Percentiles rank a stretch among this genome's conserved stretches.
Conservation (phyloP, 2,113 vertebrate species). For the Oncorhynchus mykiss region DNA sequence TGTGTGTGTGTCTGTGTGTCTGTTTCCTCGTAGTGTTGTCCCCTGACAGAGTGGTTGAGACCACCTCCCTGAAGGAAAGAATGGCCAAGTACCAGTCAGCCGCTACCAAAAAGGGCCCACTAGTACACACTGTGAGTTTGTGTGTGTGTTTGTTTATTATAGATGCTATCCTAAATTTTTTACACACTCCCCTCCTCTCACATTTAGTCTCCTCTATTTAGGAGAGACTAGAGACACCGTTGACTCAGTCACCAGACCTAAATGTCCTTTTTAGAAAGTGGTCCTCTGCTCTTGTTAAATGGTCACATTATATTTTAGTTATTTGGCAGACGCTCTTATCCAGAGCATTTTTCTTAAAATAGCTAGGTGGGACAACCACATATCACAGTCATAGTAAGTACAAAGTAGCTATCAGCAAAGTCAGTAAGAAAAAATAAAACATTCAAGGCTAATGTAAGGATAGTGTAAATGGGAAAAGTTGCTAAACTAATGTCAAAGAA, state of each 20-base stretch:
- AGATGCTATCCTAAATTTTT: too few species aligned
- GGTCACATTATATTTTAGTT: neutral
- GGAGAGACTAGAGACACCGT: too few species aligned
- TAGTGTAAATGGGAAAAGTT: slow-evolving; percentile 10
- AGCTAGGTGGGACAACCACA: too few species aligned
- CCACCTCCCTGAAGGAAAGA: slow-evolving; percentile 82
- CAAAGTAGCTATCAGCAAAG: too few species aligned
- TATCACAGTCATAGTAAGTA: too few species aligned
- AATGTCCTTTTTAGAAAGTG: neutral
- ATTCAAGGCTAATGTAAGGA: too few species aligned
- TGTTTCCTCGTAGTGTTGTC: slow-evolving; percentile 41
- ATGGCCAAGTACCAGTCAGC: slow-evolving; percentile 94
- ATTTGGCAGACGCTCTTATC: neutral
- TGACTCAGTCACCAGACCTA: too few species aligned
- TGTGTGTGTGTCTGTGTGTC: slow-evolving; percentile 3
- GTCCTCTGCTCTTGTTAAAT: too few species aligned
- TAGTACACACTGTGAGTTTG: slow-evolving; percentile 52
- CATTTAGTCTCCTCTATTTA: too few species aligned
- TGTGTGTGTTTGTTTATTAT: neutral
- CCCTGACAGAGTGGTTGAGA: slow-evolving; percentile 69
- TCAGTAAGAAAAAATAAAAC: too few species aligned
- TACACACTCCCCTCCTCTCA: too few species aligned
- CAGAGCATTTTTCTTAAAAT: too few species aligned
- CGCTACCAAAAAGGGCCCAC: slow-evolving; percentile 74
- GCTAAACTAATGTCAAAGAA: slow-evolving; percentile 14